phyloP scores from a whole-genome alignment of 2,113 vertebrate genomes.

The Hucho hucho region DNA sequence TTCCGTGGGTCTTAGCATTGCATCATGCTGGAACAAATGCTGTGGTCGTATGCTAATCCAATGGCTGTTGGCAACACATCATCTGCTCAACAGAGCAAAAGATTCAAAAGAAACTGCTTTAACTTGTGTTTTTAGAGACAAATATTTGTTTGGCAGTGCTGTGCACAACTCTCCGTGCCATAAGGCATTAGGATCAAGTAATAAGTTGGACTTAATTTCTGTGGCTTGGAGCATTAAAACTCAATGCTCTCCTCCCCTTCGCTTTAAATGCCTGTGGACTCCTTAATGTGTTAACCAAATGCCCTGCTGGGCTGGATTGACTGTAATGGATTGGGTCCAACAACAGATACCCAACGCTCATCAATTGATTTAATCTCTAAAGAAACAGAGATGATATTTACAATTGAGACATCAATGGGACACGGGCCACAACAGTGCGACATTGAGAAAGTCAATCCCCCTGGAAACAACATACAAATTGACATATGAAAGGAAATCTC shows the following conservation, averaged over 20 bases:
- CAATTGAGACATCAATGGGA: slow-evolving; percentile 74
- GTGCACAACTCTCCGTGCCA: slow-evolving; percentile 61
- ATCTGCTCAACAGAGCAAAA: slow-evolving; percentile 67
- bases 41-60: slow-evolving; percentile 60
- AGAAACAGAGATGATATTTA: slow-evolving; percentile 71
- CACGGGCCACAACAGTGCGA: slow-evolving; percentile 60
- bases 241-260: slow-evolving; percentile 70
- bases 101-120: slow-evolving; percentile 54
- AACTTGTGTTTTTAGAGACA: slow-evolving; percentile 49
- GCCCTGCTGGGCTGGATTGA: slow-evolving; percentile 67
- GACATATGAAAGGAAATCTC: slow-evolving; percentile 43
- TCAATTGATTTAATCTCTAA: slow-evolving; percentile 77
- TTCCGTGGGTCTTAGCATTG: slow-evolving; percentile 35
- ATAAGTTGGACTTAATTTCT: slow-evolving; percentile 70
- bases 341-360: slow-evolving; percentile 69
- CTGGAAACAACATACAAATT: slow-evolving; percentile 30
- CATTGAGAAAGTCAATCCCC: slow-evolving; percentile 59
- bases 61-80: slow-evolving; percentile 54
- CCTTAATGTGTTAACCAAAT: slow-evolving; percentile 75
- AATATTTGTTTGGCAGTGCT: slow-evolving; percentile 57
- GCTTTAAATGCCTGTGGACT: slow-evolving; percentile 71
- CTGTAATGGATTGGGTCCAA: slow-evolving; percentile 73
- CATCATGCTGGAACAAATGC: slow-evolving; percentile 39
- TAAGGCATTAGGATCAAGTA: slow-evolving; percentile 62
- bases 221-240: slow-evolving; percentile 77